A percentile compares a stretch with the other conserved stretches of the same genome.
Conservation (phyloP, 2,888 invertebrate genomes). For the Vanessa cardui region DNA sequence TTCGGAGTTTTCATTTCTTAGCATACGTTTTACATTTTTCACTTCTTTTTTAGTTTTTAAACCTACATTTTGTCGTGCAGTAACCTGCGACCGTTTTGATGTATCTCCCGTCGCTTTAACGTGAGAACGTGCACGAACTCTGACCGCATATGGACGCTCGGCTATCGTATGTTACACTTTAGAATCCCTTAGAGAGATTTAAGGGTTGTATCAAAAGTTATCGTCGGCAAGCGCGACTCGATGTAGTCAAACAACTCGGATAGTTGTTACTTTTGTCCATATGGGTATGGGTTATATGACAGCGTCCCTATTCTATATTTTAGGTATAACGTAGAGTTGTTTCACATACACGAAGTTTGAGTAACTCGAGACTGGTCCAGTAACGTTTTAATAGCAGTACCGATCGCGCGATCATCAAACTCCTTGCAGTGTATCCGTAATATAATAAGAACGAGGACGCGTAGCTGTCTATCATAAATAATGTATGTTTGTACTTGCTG, state of each 20-base stretch:
- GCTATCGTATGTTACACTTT: background rate
- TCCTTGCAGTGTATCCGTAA: background rate
- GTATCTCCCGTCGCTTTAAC: constrained; percentile 34
- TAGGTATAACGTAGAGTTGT: background rate
- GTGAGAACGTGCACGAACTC: constrained; percentile 25
- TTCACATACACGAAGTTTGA: background rate
- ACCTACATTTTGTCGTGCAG: constrained; percentile 34
- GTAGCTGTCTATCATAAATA: constrained; percentile 52
- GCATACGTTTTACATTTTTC: constrained; percentile 60
- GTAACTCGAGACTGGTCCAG: background rate
- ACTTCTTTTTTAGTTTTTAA: constrained; percentile 54
- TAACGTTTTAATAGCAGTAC: background rate
- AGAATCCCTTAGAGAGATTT: background rate
- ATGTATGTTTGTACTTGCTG: constrained; percentile 74
- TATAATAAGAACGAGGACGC: constrained; percentile 22
- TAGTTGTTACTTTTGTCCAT: constrained; percentile 30
- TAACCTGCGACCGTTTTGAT: constrained; percentile 22
- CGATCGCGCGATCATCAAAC: background rate
- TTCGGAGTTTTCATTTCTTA: constrained; percentile 70
- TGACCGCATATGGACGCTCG: constrained; percentile 33
- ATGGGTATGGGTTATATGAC: constrained; percentile 33
- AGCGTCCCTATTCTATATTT: constrained; percentile 25
- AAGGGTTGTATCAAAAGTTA: background rate
- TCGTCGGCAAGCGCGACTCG: background rate
- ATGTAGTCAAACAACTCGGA: background rate